Evolutionary conservation across 2,113 vertebrate genomes (phyloP).

Genomic region (Erpornis zantholeuca): DNA sequence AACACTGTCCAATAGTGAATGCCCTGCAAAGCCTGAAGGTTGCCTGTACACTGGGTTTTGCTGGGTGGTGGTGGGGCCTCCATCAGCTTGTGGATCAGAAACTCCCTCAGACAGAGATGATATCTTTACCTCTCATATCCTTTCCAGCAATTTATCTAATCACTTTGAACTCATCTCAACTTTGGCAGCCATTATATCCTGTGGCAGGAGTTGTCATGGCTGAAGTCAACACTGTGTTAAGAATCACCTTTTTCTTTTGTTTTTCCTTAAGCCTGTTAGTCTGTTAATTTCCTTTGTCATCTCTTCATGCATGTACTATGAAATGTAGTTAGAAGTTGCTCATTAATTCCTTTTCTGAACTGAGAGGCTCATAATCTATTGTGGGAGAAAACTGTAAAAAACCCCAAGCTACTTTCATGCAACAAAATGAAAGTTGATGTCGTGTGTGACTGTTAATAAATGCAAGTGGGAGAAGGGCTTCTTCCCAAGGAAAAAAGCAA

Average conservation of each 20-base stretch:
- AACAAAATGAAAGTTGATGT: not conserved
- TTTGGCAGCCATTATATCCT: not conserved
- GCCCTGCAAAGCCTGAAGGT: not conserved
- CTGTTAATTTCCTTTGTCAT: not conserved
- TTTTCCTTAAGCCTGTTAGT: not conserved
- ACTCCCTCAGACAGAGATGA: not conserved
- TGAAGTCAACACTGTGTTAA: not conserved
- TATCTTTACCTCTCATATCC: not conserved
- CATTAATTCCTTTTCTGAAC: not conserved
- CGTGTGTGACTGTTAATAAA: not conserved
- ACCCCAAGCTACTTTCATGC: not conserved
- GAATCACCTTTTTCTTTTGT: not conserved
- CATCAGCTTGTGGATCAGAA: not conserved
- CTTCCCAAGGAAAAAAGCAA: not conserved
- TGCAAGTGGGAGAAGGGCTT: not conserved
- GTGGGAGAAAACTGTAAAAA: not conserved
- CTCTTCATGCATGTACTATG: not conserved
- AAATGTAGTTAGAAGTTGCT: not conserved
- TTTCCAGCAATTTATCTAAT: not conserved
- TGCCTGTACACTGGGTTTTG: rapidly evolving
- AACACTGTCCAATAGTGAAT: rapidly evolving
- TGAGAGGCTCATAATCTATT: not conserved
- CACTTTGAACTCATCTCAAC: not conserved
- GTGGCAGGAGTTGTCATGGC: not conserved
- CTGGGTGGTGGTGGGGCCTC: not conserved